A percentile compares a stretch with the other conserved stretches of the same genome.
These are phyloP conservation scores for Diaperis boleti DNA, from an alignment of 2,888 invertebrate genomes.

Conservation along the genomic window DNA sequence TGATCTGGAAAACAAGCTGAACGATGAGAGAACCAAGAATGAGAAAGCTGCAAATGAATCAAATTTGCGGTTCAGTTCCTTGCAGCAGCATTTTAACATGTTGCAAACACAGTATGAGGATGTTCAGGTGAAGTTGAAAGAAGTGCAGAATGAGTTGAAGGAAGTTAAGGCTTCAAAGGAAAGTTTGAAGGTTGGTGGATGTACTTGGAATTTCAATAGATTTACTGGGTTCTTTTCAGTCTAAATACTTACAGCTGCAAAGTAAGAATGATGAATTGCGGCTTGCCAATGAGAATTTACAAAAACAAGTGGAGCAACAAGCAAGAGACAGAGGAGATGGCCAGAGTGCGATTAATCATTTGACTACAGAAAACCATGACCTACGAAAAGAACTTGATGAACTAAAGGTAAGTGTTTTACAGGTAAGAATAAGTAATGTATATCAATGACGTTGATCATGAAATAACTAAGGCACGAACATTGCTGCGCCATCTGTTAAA, in stretches of 20 bases:
- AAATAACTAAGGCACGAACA: too few species aligned
- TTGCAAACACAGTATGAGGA: conserved; percentile 69
- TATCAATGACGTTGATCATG: too few species aligned
- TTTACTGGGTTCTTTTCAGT: conserved; percentile 52
- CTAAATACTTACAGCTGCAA: conserved; percentile 60
- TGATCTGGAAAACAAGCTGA: conserved; percentile 66
- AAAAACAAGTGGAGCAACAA: conserved; percentile 12
- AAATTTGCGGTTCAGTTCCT: conserved; percentile 68
- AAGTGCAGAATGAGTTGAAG: conserved; percentile 67
- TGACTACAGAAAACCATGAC: conserved; percentile 57
- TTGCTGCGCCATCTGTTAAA: too few species aligned
- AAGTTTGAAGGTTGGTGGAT: conserved; percentile 63
- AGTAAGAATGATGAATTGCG: conserved; percentile 61
- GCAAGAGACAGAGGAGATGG: conserved; percentile 49
- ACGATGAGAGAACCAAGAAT: conserved; percentile 67
- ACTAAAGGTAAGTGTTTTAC: conserved; percentile 55
- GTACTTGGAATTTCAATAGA: neutral
- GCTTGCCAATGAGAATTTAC: conserved; percentile 44
- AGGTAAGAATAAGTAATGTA: too few species aligned
- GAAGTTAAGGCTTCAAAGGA: conserved; percentile 62
- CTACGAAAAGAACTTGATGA: conserved; percentile 55
- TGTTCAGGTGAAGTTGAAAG: conserved; percentile 67
- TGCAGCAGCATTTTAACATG: conserved; percentile 70
- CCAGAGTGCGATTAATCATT: conserved; percentile 56
- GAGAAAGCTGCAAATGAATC: conserved; percentile 68